These are phyloP conservation scores for Chaetodon trifasciatus DNA, from an alignment of 2,797 vertebrate genomes.

Conservation along the genomic window DNA sequence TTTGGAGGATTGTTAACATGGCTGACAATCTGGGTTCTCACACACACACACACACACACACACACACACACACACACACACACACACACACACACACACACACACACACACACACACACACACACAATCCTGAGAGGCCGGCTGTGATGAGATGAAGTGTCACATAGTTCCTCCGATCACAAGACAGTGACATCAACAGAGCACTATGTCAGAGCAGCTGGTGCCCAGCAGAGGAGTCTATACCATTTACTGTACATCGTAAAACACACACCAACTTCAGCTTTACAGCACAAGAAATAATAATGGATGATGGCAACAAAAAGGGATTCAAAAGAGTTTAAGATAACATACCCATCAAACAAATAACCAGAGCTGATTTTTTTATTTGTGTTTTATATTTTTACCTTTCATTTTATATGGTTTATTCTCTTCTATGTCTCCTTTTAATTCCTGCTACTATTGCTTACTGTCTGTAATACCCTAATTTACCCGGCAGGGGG, in stretches of 20 bases:
- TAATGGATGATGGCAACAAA: background rate
- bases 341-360: background rate
- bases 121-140: slow-evolving; percentile 20
- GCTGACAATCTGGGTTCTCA: slow-evolving; percentile 10
- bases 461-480: too few species aligned
- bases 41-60: slow-evolving; percentile 1
- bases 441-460: too few species aligned
- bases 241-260: slow-evolving; percentile 29
- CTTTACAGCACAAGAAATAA: background rate
- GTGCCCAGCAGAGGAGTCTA: slow-evolving; percentile 20
- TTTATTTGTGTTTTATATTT: too few species aligned
- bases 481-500: too few species aligned
- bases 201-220: slow-evolving; percentile 55
- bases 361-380: too few species aligned
- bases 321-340: background rate
- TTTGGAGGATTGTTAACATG: background rate
- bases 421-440: too few species aligned
- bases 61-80: slow-evolving; percentile 8
- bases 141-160: slow-evolving; percentile 57
- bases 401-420: too few species aligned
- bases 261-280: background rate
- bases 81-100: slow-evolving; percentile 14
- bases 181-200: slow-evolving; percentile 70
- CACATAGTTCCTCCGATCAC: slow-evolving; percentile 64
- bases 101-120: background rate